Evolutionary conservation across 2,888 invertebrate genomes (phyloP), one percentile per base, ranked within the genome.

Genomic region (Apodemia hepburni): DNA sequence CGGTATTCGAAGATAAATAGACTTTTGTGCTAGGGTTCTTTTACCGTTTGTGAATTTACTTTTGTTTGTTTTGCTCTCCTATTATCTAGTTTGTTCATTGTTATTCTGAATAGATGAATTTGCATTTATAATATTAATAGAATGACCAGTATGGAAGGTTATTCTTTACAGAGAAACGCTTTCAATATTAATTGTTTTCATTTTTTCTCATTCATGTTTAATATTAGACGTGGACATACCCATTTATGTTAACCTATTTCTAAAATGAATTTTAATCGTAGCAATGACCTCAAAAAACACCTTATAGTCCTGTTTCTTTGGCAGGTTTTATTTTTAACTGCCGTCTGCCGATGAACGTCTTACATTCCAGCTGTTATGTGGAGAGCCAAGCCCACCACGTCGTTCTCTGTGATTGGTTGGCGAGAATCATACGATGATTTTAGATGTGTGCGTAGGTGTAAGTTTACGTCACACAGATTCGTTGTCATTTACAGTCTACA

Each of bases 331-430:
- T 88, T 90, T 89, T 87, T 88, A 89, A 81, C 87, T 82, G 84
- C 83, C 82, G 81, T 83, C 88, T n/a, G n/a, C n/a, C n/a, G n/a
- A 84, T 83, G 75, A 82, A 81, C 84, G 61, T 60, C 63, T 64
- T 27, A 59, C 81, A 74, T 76, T 89, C 86, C 90, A 88, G 70
- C 76, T 71, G 80, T 73, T 70, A 82, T 78, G 87, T 84, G 88
- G 90, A 88, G 85, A 80, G 91, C 72, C 92, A 86, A 90, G 92
- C 92, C 92, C 92, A 90, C 91, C 78, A 78, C 80, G 79, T 75
- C 69, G 74, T 71, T 64, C 54, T 54, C 68, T 78, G 68, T 71
- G 70, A 92, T 92, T 92, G 92, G 92, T 76, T 78, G 71, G 70
- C 70, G 65, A 65, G 73, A 72, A 92, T 92, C 92, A 83, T 91